Evolutionary conservation across 2,888 invertebrate genomes (phyloP).

Genomic region (Schrankia costaestrigalis): DNA sequence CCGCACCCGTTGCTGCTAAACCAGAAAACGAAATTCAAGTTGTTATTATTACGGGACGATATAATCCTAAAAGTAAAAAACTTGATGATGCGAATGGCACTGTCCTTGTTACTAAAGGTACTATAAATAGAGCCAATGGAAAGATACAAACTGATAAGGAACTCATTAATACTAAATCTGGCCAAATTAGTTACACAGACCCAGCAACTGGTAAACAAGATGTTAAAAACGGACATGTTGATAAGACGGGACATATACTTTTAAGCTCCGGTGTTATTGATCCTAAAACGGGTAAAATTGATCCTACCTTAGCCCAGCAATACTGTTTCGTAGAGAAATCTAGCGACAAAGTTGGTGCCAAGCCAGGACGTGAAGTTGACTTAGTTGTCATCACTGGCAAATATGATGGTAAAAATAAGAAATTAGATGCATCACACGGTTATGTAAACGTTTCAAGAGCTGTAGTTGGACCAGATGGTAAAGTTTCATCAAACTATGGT

Average conservation of each 20-base stretch:
- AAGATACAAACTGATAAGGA: conserved; percentile 83
- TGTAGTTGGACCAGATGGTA: conserved; percentile 78
- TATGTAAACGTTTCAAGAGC: conserved; percentile 82
- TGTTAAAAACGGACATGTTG: conserved; percentile 83
- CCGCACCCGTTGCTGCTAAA: conserved; percentile 66
- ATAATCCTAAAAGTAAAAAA: conserved; percentile 79
- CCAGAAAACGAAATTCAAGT: conserved; percentile 78
- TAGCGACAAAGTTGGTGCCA: conserved; percentile 72
- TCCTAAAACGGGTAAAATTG: conserved; percentile 84
- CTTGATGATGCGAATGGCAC: conserved; percentile 80
- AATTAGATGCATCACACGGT: conserved; percentile 68
- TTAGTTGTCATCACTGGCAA: conserved; percentile 82
- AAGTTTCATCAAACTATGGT: conserved; percentile 83
- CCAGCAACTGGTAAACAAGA: conserved; percentile 83
- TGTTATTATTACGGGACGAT: conserved; percentile 81
- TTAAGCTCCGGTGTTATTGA: conserved; percentile 83
- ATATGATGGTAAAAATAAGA: conserved; percentile 81
- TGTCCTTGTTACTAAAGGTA: conserved; percentile 63
- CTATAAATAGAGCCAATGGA: conserved; percentile 79
- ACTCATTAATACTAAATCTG: conserved; percentile 84
- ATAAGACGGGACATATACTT: conserved; percentile 84
- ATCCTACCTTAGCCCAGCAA: conserved; percentile 84
- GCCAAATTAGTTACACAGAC: conserved; percentile 81
- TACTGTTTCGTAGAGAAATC: conserved; percentile 84
- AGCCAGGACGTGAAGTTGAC: conserved; percentile 77